These are phyloP conservation scores for Sacculina carcini DNA, from an alignment of 2,888 invertebrate genomes.

Conservation along the genomic window DNA sequence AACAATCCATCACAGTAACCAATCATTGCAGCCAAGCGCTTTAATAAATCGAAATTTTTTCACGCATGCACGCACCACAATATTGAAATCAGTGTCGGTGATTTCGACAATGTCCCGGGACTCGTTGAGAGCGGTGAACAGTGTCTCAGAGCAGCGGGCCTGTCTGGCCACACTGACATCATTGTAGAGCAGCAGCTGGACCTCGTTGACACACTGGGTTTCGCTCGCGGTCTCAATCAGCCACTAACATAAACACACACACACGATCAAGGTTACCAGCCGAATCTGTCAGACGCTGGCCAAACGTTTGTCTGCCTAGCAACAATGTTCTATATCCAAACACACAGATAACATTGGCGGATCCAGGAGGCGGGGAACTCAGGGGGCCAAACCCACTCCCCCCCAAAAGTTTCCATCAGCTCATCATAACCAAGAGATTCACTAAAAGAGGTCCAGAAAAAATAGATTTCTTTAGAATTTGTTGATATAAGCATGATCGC, in stretches of 20 bases:
- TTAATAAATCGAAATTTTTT: background rate
- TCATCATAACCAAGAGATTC: too few relatives aligned
- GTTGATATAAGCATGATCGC: too few relatives aligned
- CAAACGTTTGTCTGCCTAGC: too few relatives aligned
- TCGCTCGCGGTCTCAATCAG: conserved; percentile 27
- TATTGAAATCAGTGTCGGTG: conserved; percentile 45
- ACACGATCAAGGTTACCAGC: too few relatives aligned
- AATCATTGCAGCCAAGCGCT: background rate
- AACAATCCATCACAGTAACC: background rate
- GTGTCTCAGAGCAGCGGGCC: conserved; percentile 46
- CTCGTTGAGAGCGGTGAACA: conserved; percentile 61
- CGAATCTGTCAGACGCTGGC: too few relatives aligned
- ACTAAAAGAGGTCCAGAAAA: too few relatives aligned
- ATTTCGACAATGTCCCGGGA: conserved; percentile 63
- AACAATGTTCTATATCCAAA: too few relatives aligned
- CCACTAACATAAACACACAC: conserved; percentile 23
- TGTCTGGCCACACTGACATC: conserved; percentile 47
- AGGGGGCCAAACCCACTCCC: too few relatives aligned
- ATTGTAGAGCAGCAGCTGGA: conserved; percentile 49
- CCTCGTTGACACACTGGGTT: conserved; percentile 31
- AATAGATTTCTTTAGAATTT: too few relatives aligned
- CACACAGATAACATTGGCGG: too few relatives aligned
- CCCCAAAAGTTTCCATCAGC: too few relatives aligned
- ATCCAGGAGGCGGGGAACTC: too few relatives aligned
- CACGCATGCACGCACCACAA: conserved; percentile 8